Evolutionary conservation across 2,888 invertebrate species (phyloP), one percentile per base, ranked within the genome.

Genomic region (Urechis unicinctus): DNA sequence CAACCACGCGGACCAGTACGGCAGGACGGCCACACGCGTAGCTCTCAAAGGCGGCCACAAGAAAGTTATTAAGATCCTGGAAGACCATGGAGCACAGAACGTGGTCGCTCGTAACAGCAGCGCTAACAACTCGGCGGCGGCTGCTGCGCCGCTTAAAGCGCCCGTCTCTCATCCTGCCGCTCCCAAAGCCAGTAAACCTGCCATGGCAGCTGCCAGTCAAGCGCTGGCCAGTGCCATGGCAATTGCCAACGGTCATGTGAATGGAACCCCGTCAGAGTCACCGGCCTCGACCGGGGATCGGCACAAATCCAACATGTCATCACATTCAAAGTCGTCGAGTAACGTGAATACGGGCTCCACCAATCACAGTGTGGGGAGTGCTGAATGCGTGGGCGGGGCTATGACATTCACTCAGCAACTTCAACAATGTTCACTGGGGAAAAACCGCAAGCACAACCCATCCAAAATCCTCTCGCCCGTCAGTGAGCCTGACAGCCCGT

Each of bases 401-500:
- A 49, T 93, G 71, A 91, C 92, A 50, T 94, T 93, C 79, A 92
- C 92, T 2, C 92, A 93, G 78, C 92, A 93, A 81, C 83, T 94
- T 52, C 92, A 93, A 63, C 86, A 89, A 62, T 58, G 58, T 30
- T 52, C 57, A 2, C 21, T 44, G 31, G 43, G 67, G 6, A 82
- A 88, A 58, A 85, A 85, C 70, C 78, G 83, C 13, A 84, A 85
- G 56, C 81, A 88, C 42, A 85, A 88, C 0, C 77, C 85, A 43
- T 83, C 84, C 60, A 64, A 85, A 68, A 75, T 85, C 48, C 66
- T 80, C 30, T 79, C 78, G 28, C 81, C 78, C 54, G 83, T 85
- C 64, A 85, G 85, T 68, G 85, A 85, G 68, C 85, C 85, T 0
- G 84, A 85, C 76, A 84, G 84, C 80, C 83, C 89, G 63, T 25